These are phyloP conservation scores for Lepidotrigona ventralis DNA, from an alignment of 1,140 invertebrate species.

Conservation along the genomic window DNA sequence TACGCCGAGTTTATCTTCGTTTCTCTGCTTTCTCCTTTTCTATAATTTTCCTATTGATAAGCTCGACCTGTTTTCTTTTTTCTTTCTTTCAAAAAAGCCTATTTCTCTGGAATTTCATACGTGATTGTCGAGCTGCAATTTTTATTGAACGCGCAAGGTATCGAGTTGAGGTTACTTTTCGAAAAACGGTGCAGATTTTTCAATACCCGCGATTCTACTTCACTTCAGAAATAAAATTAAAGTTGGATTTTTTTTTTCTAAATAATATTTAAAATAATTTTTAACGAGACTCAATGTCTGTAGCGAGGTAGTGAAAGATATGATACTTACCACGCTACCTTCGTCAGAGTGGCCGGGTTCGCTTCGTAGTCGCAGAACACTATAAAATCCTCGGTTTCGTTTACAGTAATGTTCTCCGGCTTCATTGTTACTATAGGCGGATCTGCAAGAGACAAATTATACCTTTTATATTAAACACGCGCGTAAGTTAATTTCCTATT, in stretches of 20 bases:
- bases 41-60: background rate
- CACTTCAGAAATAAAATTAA: no score
- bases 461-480: background rate
- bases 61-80: background rate
- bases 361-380: conserved; percentile 90
- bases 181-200: no score
- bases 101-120: background rate
- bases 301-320: background rate
- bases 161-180: no score
- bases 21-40: background rate
- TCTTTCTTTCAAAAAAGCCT: no score
- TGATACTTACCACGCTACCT: conserved; percentile 87
- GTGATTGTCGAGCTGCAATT: background rate
- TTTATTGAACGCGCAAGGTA: no score
- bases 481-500: background rate
- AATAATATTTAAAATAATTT: no score
- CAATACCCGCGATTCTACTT: no score
- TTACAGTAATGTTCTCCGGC: conserved; percentile 87
- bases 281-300: no score
- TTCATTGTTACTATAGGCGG: conserved; percentile 88
- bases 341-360: conserved; percentile 87
- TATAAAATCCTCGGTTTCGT: conserved; percentile 87
- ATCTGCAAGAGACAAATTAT: conserved; percentile 82
- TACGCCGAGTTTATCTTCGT: background rate
- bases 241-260: no score